A percentile compares a stretch with the other conserved stretches of the same genome.
Conservation (phyloP, 2,888 invertebrate species). For the Drosophila koepferae region DNA sequence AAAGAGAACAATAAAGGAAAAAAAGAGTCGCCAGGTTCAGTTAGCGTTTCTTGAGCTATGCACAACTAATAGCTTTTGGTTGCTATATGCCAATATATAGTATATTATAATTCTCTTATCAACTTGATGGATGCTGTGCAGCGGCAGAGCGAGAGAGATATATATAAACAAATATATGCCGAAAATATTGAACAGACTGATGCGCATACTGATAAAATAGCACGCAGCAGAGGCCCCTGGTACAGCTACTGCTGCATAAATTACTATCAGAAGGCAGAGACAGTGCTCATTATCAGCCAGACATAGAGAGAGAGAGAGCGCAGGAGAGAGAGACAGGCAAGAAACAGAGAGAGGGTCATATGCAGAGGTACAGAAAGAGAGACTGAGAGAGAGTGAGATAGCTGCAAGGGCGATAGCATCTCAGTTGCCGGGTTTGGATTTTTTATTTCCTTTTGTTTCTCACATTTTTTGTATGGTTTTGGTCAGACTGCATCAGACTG, state of each 20-base stretch:
- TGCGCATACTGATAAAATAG: conserved; percentile 21
- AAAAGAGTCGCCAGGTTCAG: conserved; percentile 28
- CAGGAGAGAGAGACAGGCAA: conserved; percentile 1
- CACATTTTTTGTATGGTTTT: conserved; percentile 36
- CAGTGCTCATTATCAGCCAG: conserved; percentile 52
- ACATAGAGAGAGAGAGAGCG: conserved; percentile 17
- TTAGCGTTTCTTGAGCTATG: conserved; percentile 22
- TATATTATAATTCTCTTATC: conserved; percentile 35
- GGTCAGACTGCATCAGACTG: conserved; percentile 65
- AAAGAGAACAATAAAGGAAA: not conserved
- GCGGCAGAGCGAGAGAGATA: conserved; percentile 19
- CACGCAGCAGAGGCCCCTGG: conserved; percentile 33
- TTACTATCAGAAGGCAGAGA: conserved; percentile 65
- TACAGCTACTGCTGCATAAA: conserved; percentile 77
- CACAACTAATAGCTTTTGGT: conserved; percentile 6
- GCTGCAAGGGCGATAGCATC: conserved; percentile 60
- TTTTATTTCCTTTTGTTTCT: conserved; percentile 9
- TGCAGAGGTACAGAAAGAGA: not conserved
- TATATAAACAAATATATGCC: conserved; percentile 36
- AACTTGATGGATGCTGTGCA: conserved; percentile 20
- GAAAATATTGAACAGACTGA: conserved; percentile 9
- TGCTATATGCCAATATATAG: conserved; percentile 5
- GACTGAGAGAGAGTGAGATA: conserved; percentile 44
- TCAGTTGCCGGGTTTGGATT: conserved; percentile 42
- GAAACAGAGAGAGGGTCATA: conserved; percentile 1